Evolutionary conservation across 2,113 vertebrate species (phyloP), one percentile per base, ranked within the genome.

Genomic region (Mormyrus iriodes): DNA sequence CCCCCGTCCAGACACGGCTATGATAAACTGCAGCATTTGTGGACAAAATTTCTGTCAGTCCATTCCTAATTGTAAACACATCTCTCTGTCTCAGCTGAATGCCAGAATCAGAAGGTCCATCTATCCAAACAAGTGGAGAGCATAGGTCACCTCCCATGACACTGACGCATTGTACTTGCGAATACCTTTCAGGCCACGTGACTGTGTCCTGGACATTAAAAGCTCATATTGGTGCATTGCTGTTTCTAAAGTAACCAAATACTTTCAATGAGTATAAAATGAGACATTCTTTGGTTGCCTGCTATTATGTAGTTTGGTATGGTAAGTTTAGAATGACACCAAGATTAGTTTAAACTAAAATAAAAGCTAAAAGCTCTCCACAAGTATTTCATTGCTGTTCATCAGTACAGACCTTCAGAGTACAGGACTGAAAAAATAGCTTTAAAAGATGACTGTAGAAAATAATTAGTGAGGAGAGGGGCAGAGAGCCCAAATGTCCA

Each of bases 371-470:
- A 84, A 48, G 10, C 48, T 86, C 49, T 86, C n/a, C 46, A 85
- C 79, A 39, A 35, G 21, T 82, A n/a, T 31, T 88, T 42, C 15
- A 7, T 6, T 61, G 31, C 2, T 42, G 35, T 27, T 53, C 35
- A 42, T 4, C 49, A 61, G 19, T 55, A 87, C 19, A 7, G 24
- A 3, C 55, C 55, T 44, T 13, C 19, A 46, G 39, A 19, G 21
- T 27, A 52, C n/a, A 51, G 7, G 31, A 53, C 85, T 52, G 19
- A 19, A 15, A 24, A 55, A 85, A 87, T 24, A 89, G 48, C 84
- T 21, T 87, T 44, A 89, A 88, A 91, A 85, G 79, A 52, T n/a
- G n/a, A n/a, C 61, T 31, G 65, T 46, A 76, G 76, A 86, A 85
- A 86, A 42, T 55, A 53, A 90, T 49, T n/a, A 83, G 0, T 19